phyloP scores from a whole-genome alignment of 35 echinoderm and acorn worm genomes.

The Heliocidaris erythrogramma region DNA sequence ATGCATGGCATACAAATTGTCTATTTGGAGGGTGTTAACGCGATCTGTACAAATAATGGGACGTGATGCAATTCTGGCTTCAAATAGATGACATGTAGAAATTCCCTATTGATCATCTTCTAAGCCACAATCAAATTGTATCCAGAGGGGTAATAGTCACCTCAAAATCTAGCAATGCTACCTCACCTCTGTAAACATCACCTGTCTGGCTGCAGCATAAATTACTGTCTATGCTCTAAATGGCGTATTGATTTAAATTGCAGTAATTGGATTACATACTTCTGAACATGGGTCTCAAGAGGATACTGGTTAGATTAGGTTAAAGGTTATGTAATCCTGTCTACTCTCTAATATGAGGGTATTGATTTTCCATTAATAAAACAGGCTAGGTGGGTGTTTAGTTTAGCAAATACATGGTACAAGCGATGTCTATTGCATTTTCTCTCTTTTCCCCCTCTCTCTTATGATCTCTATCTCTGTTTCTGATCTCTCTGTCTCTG shows the following conservation, averaged over 20 bases:
- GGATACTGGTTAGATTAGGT: conserved; percentile 16
- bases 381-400: background rate
- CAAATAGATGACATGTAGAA: too few relatives aligned
- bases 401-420: background rate
- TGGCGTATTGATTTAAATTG: background rate
- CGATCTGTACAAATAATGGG: too few relatives aligned
- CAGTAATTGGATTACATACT: background rate
- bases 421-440: background rate
- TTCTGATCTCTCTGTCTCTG: background rate
- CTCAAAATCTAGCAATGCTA: background rate
- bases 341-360: background rate
- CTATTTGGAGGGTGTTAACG: too few relatives aligned
- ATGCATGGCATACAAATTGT: too few relatives aligned
- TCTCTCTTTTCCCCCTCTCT: background rate
- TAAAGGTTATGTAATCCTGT: conserved; percentile 12
- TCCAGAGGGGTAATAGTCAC: too few relatives aligned
- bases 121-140: too few relatives aligned
- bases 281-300: background rate
- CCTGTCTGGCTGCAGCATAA: background rate
- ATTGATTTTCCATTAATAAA: background rate
- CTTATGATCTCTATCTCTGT: background rate
- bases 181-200: background rate
- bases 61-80: too few relatives aligned
- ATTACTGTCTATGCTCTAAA: background rate
- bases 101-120: too few relatives aligned